These are phyloP conservation scores for Drosophila sp. DNA, from an alignment of 1,140 invertebrate species.

Conservation along the genomic window DNA sequence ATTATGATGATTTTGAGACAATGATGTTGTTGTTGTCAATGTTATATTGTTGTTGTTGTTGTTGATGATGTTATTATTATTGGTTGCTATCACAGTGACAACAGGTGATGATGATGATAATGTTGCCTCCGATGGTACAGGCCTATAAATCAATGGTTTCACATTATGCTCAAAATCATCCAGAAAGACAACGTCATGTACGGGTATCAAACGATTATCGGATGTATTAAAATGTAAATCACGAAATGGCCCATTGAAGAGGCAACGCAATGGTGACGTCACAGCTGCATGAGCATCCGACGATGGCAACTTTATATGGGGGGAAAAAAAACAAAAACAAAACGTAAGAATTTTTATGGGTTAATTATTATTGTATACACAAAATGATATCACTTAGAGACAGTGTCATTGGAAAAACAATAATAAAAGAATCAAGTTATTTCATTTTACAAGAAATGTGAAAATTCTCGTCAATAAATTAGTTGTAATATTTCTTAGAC, in stretches of 20 bases:
- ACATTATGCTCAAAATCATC: slow-evolving; percentile 74
- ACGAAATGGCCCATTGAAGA: slow-evolving; percentile 71
- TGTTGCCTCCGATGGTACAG: slow-evolving; percentile 47
- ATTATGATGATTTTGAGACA: slow-evolving; percentile 20
- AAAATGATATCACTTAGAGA: too few species aligned
- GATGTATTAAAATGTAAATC: slow-evolving; percentile 67
- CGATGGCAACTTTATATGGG: slow-evolving; percentile 57
- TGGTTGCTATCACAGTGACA: slow-evolving; percentile 11
- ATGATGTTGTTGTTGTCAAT: slow-evolving; percentile 9
- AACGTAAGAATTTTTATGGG: background rate
- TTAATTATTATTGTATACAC: background rate
- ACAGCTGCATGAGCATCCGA: slow-evolving; percentile 47
- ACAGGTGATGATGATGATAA: background rate
- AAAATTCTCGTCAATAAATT: too few species aligned
- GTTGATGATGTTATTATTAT: slow-evolving; percentile 13
- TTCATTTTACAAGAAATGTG: too few species aligned
- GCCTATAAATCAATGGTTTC: slow-evolving; percentile 74
- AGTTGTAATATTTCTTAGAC: too few species aligned
- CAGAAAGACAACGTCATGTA: slow-evolving; percentile 76
- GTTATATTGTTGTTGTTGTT: background rate
- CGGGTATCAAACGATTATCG: slow-evolving; percentile 72
- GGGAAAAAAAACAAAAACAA: background rate
- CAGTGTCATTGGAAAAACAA: too few species aligned
- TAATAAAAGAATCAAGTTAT: too few species aligned
- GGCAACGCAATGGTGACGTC: slow-evolving; percentile 68